Evolutionary conservation across 2,888 invertebrate genomes (phyloP), one percentile per base, ranked within the genome.

Genomic region (Chloroclystis v-ata): DNA sequence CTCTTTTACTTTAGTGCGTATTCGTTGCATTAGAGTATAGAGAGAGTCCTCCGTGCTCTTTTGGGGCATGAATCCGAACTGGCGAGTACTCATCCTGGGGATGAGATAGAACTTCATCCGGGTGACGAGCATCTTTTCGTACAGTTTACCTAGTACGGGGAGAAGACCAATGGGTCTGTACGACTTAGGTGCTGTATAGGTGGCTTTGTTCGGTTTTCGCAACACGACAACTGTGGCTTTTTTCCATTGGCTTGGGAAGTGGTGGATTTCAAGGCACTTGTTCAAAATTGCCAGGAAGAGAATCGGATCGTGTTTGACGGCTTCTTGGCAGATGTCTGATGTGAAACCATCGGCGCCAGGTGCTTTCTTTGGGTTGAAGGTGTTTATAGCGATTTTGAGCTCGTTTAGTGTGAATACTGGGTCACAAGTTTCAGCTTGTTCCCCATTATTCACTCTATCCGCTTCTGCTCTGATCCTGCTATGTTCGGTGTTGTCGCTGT

Each of bases 11-110:
- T 33, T 33, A 2, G 5, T n/a, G 3, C 10, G 16, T 4, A 33
- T 33, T n/a, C 16, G 20, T n/a, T 16, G 7, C 4, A 33, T 16
- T 6, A 33, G 8, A n/a, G 9, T 20, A 32, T 32, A 32, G 13
- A 32, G 32, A 14, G 32, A 30, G 30, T 30, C 30, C 12, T 30
- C 30, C 11, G 30, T 30, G 30, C 30, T 30, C 30, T 7, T 30
- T 14, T 32, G 12, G 0, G 32, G 32, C 14, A 32, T 14, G 9
- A 32, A 14, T 2, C 16, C 33, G 14, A 10, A 14, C 16, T 33
- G 14, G 26, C 26, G 26, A 26, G 26, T 26, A 20, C 20, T 20
- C 2, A 20, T 20, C 5, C 20, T 20, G 20, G 32, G 13, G 13
- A 12, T 12, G 2, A 32, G 6, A 13, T 32, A 13, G 13, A 12